Conservation (phyloP, 2,797 vertebrate genomes). For the Gallinago nigripennis region DNA sequence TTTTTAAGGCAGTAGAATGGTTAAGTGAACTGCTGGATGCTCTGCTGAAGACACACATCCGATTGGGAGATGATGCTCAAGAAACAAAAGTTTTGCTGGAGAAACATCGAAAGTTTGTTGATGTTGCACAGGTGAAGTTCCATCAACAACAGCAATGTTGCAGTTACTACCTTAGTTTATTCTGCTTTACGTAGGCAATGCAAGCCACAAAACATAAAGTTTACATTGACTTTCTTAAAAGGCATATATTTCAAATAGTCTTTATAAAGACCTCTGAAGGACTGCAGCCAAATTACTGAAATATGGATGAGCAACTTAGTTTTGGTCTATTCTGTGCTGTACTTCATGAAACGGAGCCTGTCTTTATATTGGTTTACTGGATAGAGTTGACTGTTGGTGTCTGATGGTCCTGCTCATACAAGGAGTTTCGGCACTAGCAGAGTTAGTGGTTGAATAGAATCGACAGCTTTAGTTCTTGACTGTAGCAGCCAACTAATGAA, state of each 20-base stretch:
- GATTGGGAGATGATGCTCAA: constrained; percentile 91
- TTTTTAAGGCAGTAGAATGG: constrained; percentile 92
- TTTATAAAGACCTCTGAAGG: background rate
- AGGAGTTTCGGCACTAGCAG: background rate
- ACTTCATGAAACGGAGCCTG: background rate
- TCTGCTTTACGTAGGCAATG: background rate
- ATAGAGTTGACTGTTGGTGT: background rate
- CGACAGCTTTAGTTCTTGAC: background rate
- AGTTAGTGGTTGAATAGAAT: background rate
- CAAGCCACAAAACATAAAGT: background rate
- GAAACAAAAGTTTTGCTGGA: constrained; percentile 95
- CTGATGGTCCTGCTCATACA: background rate
- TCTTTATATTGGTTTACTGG: background rate
- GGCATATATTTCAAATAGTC: background rate
- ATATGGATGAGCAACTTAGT: background rate
- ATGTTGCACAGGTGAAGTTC: constrained; percentile 94
- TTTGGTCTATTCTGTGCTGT: background rate
- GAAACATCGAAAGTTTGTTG: constrained; percentile 98
- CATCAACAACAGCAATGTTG: background rate
- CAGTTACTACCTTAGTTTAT: background rate
- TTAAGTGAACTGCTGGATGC: constrained; percentile 94
- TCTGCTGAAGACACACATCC: constrained; percentile 92
- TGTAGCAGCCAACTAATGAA: background rate
- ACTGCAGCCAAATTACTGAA: background rate
- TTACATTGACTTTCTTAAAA: background rate